These are phyloP conservation scores for Heteractis magnifica DNA, from an alignment of 92 coral and sea anemone species.

Conservation along the genomic window DNA sequence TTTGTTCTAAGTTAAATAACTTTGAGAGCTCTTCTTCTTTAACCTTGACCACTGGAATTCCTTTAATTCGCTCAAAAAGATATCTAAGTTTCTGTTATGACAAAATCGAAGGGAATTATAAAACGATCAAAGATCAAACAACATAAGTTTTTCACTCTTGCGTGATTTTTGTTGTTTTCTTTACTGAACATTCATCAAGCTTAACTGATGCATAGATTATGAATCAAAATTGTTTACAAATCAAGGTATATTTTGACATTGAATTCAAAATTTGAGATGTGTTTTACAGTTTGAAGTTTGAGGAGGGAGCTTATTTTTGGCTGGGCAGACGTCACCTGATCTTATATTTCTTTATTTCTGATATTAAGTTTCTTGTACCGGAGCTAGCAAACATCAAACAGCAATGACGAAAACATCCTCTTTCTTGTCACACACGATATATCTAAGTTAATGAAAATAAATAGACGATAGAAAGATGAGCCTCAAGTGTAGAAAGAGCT, in stretches of 20 bases:
- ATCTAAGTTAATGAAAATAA: not conserved
- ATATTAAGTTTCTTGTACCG: not conserved
- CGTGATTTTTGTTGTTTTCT: not conserved
- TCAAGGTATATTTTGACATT: not conserved
- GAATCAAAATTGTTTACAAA: not conserved
- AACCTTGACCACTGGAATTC: constrained; percentile 4
- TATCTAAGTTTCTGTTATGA: not conserved
- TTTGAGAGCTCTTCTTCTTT: not conserved
- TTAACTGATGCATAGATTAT: not conserved
- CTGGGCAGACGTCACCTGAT: constrained; percentile 1
- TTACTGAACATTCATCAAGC: not conserved
- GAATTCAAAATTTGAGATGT: not conserved
- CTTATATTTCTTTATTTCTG: not conserved
- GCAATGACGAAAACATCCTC: constrained; percentile 1
- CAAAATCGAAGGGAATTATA: not conserved
- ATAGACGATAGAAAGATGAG: not conserved
- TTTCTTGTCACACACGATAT: not conserved
- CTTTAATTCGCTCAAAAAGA: not conserved
- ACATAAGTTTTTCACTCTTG: not conserved
- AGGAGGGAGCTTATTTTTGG: not conserved
- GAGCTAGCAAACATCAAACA: not conserved
- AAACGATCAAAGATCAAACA: not conserved
- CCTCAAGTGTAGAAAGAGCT: not conserved
- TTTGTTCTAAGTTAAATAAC: not conserved
- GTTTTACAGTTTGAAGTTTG: constrained; percentile 1